These are phyloP conservation scores for Dromaius novaehollandiae DNA, from an alignment of 2,113 vertebrate genomes.

Conservation along the genomic window DNA sequence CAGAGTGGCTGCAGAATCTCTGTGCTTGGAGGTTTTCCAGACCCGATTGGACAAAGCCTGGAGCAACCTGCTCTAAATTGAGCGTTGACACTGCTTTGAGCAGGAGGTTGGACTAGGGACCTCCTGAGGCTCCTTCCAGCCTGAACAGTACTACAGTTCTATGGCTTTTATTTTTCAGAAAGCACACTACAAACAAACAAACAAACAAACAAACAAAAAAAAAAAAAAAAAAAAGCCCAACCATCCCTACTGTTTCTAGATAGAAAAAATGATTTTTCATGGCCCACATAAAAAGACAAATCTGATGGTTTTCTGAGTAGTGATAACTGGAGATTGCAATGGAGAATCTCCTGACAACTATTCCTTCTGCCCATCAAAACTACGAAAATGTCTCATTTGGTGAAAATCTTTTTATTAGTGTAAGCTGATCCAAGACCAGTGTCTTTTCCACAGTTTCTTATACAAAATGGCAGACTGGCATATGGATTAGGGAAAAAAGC, in stretches of 20 bases:
- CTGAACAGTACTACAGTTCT: neutral
- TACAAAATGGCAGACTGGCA: neutral
- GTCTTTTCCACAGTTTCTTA: neutral
- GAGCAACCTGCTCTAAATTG: too few species aligned
- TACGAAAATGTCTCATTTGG: neutral
- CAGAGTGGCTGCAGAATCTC: neutral
- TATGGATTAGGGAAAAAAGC: neutral
- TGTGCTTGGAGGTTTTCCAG: neutral
- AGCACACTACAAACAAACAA: too few species aligned
- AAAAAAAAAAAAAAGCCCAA: neutral
- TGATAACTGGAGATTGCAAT: neutral
- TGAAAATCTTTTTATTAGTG: neutral
- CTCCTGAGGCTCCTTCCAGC: neutral
- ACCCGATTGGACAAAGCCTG: neutral
- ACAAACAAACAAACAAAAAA: neutral
- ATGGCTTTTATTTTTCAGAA: neutral
- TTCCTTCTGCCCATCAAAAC: neutral
- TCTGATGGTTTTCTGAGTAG: neutral
- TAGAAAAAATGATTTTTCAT: neutral
- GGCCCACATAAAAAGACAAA: neutral
- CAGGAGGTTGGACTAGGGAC: neutral
- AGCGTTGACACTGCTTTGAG: too few species aligned
- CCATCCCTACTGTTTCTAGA: neutral
- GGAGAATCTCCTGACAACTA: neutral
- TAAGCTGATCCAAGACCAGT: neutral